Percentiles rank a stretch among this genome's conserved stretches.
phyloP scores from a whole-genome alignment of 2,113 vertebrate genomes.

The Zosterops japonicus region DNA sequence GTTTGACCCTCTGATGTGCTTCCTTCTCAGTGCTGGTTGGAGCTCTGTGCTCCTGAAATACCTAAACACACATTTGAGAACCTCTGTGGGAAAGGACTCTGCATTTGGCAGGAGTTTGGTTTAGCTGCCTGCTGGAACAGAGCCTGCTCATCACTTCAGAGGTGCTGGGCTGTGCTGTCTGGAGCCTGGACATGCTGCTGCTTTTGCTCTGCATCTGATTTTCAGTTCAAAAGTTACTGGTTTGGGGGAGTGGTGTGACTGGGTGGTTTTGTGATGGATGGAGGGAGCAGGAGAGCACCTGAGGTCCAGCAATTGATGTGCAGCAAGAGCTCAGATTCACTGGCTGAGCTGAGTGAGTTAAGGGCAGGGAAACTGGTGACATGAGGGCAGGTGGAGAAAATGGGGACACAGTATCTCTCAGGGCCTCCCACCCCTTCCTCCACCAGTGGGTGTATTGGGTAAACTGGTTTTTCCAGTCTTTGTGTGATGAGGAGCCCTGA shows the following conservation, averaged over 20 bases:
- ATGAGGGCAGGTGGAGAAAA: neutral
- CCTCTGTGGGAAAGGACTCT: neutral
- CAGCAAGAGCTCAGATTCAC: neutral
- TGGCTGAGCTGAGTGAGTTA: neutral
- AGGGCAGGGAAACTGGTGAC: neutral
- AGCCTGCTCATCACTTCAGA: rapidly evolving
- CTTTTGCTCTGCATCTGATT: neutral
- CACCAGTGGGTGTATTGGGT: neutral
- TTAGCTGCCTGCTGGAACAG: neutral
- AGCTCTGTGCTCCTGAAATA: neutral
- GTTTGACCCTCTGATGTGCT: neutral
- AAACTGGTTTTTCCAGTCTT: neutral
- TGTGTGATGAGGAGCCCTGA: neutral
- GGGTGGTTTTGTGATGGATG: neutral
- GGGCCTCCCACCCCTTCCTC: neutral
- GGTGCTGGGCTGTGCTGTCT: neutral
- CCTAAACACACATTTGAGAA: rapidly evolving
- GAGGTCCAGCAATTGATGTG: neutral
- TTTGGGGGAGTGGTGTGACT: neutral
- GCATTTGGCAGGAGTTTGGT: neutral
- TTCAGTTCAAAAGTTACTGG: neutral
- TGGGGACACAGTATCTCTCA: neutral
- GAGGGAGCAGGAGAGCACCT: neutral
- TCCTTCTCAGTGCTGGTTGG: neutral
- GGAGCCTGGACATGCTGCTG: neutral